Conservation (phyloP, 2,888 invertebrate genomes). For the Oegoconia quadripuncta region DNA sequence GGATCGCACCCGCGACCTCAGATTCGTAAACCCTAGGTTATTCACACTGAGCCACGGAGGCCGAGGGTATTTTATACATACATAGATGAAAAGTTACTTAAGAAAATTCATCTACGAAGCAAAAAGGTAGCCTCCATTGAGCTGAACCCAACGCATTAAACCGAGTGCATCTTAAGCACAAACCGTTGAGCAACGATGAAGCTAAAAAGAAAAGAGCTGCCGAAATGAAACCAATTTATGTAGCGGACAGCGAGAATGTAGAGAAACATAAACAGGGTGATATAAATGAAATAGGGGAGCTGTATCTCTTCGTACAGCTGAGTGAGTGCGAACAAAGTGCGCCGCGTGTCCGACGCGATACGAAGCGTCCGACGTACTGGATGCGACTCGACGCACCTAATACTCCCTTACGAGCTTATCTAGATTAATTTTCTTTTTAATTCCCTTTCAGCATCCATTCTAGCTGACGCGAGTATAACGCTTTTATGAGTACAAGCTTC, state of each 20-base stretch:
- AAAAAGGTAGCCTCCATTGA: no score
- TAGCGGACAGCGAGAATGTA: slow-evolving; percentile 28
- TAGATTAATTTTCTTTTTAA: slow-evolving; percentile 46
- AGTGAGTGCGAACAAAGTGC: slow-evolving; percentile 58
- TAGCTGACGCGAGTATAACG: background rate
- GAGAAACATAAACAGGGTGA: slow-evolving; percentile 36
- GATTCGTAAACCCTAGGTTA: no score
- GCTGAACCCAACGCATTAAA: background rate
- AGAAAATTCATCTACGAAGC: no score
- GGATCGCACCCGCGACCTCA: no score
- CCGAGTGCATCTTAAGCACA: background rate
- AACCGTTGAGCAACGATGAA: slow-evolving; percentile 30
- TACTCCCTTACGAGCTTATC: slow-evolving; percentile 37
- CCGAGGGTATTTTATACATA: no score
- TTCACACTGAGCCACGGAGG: no score
- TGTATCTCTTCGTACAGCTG: slow-evolving; percentile 63
- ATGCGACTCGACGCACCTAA: background rate
- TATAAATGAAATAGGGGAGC: slow-evolving; percentile 51
- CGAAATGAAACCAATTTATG: slow-evolving; percentile 53
- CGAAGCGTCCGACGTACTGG: slow-evolving; percentile 11
- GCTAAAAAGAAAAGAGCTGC: slow-evolving; percentile 41
- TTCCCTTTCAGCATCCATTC: no score
- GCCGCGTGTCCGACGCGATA: slow-evolving; percentile 27
- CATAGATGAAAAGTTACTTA: no score
- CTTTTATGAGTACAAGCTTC: background rate